phyloP scores from a whole-genome alignment of 2,888 invertebrate genomes.

The Orgyia antiqua region DNA sequence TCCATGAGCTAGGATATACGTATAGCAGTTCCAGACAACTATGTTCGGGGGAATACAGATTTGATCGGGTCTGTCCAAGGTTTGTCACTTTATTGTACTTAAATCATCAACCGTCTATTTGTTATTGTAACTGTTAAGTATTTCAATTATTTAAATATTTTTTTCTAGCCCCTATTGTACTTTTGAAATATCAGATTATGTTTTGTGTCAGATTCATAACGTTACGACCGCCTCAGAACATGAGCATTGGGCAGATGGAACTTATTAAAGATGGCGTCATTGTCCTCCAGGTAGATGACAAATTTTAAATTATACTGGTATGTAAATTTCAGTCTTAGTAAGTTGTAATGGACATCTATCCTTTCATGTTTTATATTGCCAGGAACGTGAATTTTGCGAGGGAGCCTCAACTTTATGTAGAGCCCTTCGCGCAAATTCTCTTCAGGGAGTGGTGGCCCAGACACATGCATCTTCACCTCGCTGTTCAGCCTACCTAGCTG shows the following conservation, averaged over 20 bases:
- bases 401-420: constrained; percentile 87
- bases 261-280: constrained; percentile 64
- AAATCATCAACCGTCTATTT: too few relatives aligned
- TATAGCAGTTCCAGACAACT: constrained; percentile 62
- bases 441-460: constrained; percentile 86
- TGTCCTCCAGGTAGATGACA: constrained; percentile 58
- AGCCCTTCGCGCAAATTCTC: constrained; percentile 79
- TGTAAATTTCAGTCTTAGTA: too few relatives aligned
- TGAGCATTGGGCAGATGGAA: constrained; percentile 53
- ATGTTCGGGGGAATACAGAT: constrained; percentile 70
- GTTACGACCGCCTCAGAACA: constrained; percentile 53
- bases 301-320: too few relatives aligned
- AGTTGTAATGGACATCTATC: too few relatives aligned
- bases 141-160: too few relatives aligned
- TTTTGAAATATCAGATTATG: too few relatives aligned
- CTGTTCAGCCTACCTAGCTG: constrained; percentile 87
- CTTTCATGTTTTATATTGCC: too few relatives aligned
- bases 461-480: constrained; percentile 89
- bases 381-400: constrained; percentile 89
- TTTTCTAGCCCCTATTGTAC: too few relatives aligned
- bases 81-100: too few relatives aligned
- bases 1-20: constrained; percentile 61
- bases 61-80: constrained; percentile 80
- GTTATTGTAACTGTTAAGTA: too few relatives aligned
- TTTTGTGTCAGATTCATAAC: constrained; percentile 67